A percentile compares a stretch with the other conserved stretches of the same genome.
These are phyloP conservation scores for Hydrotaea cyrtoneurina DNA, from an alignment of 2,888 invertebrate genomes.

Conservation along the genomic window DNA sequence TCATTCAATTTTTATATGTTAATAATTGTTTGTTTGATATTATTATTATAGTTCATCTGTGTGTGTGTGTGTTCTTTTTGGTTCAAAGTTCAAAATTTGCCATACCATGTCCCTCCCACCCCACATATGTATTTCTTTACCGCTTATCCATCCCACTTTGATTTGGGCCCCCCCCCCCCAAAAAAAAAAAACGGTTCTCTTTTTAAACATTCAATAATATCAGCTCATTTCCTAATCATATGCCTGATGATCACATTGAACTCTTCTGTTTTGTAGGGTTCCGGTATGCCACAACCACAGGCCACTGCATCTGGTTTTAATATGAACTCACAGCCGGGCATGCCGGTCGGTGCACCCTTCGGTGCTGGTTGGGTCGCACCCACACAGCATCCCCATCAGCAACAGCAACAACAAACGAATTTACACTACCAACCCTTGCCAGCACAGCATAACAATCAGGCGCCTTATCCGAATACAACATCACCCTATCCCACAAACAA, in stretches of 20 bases:
- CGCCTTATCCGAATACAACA: conserved; percentile 38
- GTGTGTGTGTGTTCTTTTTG: background rate
- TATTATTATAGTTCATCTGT: no score
- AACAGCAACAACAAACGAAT: conserved; percentile 67
- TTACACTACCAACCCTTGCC: conserved; percentile 60
- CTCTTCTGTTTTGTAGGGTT: conserved; percentile 77
- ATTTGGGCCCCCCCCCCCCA: no score
- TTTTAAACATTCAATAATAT: background rate
- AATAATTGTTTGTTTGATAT: no score
- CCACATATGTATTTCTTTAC: no score
- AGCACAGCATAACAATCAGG: conserved; percentile 43
- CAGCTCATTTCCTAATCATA: conserved; percentile 1
- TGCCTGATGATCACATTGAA: conserved; percentile 4
- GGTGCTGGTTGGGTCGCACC: conserved; percentile 78
- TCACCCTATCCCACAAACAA: conserved; percentile 67
- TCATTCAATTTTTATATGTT: no score
- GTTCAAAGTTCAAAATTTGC: conserved; percentile 22
- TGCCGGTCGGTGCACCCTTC: conserved; percentile 75
- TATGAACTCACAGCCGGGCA: conserved; percentile 66
- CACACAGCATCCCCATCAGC: conserved; percentile 73
- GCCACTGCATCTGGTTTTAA: conserved; percentile 71
- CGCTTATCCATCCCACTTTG: no score
- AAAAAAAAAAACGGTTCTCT: no score
- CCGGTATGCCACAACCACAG: conserved; percentile 78
- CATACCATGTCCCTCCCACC: conserved; percentile 24